A percentile compares a stretch with the other conserved stretches of the same genome.
Evolutionary conservation across 2,888 invertebrate species (phyloP).

Genomic region (Anagyrus pseudococci): DNA sequence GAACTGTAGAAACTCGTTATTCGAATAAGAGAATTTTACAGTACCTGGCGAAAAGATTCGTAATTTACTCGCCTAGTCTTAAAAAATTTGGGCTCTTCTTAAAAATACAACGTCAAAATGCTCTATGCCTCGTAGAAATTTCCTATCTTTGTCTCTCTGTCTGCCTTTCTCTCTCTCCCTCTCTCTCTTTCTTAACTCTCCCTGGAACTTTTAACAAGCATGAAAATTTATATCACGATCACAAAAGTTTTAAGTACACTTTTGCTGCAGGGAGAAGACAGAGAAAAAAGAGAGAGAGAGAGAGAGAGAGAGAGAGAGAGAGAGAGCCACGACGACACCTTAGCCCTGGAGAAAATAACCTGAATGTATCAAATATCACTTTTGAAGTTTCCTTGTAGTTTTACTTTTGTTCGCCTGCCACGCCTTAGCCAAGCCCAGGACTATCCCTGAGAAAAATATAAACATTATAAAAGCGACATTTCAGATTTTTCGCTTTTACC

Average conservation of each 20-base stretch:
- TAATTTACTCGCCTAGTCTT: no score
- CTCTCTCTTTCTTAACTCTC: constrained; percentile 9
- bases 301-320: constrained; percentile 5
- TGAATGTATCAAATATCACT: constrained; percentile 36
- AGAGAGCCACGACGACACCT: constrained; percentile 40
- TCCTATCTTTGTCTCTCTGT: no score
- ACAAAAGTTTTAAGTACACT: constrained; percentile 35
- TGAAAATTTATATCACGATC: constrained; percentile 38
- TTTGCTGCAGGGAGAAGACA: constrained; percentile 36
- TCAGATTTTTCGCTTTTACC: no score
- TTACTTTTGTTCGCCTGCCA: no score
- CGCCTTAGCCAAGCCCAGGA: constrained; percentile 4
- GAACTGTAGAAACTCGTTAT: no score
- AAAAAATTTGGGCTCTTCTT: no score
- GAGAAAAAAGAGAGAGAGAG: no score
- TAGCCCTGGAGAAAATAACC: constrained; percentile 33
- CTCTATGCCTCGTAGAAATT: no score
- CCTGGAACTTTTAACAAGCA: constrained; percentile 36
- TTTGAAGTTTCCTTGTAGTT: constrained; percentile 26
- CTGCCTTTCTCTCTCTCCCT: constrained; percentile 10
- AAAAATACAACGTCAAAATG: no score
- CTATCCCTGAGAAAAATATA: neutral
- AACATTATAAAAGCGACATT: neutral
- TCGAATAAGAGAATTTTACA: no score
- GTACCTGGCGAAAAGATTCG: no score